Conservation (phyloP, 2,888 invertebrate genomes). For the Linyphia triangularis region DNA sequence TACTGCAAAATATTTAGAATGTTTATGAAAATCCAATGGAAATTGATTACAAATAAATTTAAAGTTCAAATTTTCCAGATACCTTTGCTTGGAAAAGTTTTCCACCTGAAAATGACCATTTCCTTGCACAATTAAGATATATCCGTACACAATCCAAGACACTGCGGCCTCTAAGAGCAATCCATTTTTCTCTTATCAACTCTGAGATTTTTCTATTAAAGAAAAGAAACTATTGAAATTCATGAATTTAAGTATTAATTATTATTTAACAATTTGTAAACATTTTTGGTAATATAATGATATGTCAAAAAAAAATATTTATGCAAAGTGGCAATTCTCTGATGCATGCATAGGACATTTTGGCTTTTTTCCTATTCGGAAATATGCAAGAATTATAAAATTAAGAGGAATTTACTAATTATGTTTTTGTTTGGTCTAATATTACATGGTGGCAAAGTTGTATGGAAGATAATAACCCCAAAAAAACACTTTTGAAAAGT, state of each 20-base stretch:
- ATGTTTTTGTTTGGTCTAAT: too few species aligned
- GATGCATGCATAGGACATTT: too few species aligned
- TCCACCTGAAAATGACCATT: slow-evolving; percentile 97
- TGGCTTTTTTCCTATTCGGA: too few species aligned
- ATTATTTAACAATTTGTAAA: too few species aligned
- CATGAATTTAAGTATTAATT: not conserved
- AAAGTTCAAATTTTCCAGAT: not conserved
- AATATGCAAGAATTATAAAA: too few species aligned
- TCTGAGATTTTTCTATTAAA: slow-evolving; percentile 43
- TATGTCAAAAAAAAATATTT: not conserved
- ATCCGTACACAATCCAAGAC: slow-evolving; percentile 94
- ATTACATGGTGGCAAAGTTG: too few species aligned
- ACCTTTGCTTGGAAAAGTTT: slow-evolving; percentile 94
- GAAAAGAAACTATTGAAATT: not conserved
- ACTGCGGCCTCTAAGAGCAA: slow-evolving; percentile 90
- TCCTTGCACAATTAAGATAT: slow-evolving; percentile 95
- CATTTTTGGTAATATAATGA: too few species aligned
- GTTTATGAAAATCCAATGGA: not conserved
- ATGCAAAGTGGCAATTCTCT: too few species aligned
- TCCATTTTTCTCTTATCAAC: slow-evolving; percentile 88
- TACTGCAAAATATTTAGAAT: not conserved
- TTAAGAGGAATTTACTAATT: too few species aligned
- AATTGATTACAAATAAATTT: not conserved
- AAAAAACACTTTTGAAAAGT: too few species aligned
- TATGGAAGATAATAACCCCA: too few species aligned